A percentile compares a stretch with the other conserved stretches of the same genome.
These are phyloP conservation scores for Dissostichus mawsoni DNA, from an alignment of 2,113 vertebrate species.

Conservation along the genomic window DNA sequence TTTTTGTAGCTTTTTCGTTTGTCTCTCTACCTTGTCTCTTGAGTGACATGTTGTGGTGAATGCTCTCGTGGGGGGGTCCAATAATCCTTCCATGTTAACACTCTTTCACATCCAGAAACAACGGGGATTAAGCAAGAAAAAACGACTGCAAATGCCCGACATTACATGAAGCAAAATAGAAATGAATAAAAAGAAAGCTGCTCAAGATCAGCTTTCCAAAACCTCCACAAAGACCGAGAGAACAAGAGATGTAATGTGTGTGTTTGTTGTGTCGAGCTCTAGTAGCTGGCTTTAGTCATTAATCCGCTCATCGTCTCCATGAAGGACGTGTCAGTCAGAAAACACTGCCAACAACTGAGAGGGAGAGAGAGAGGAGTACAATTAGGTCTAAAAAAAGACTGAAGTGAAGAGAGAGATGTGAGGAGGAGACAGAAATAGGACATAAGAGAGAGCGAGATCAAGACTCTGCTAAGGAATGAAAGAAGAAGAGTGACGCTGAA, in stretches of 20 bases:
- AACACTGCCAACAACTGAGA: background rate
- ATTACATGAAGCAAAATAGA: background rate
- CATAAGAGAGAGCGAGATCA: background rate
- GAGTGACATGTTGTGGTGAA: too few species aligned
- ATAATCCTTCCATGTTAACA: too few species aligned
- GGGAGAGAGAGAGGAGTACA: constrained; percentile 1
- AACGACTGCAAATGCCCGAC: too few species aligned
- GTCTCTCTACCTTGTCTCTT: too few species aligned
- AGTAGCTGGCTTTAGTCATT: background rate
- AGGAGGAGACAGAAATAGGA: constrained; percentile 1
- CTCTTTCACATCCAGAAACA: too few species aligned
- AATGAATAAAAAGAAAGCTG: background rate
- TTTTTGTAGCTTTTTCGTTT: too few species aligned
- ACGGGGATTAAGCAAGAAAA: too few species aligned
- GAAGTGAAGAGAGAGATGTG: background rate
- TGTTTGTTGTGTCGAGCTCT: background rate
- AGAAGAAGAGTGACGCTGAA: background rate
- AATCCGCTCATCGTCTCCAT: constrained; percentile 37
- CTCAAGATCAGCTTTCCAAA: background rate
- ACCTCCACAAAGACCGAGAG: background rate
- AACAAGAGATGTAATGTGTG: background rate
- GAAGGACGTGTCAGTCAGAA: constrained; percentile 30
- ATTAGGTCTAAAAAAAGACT: constrained; percentile 18
- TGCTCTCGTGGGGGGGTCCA: too few species aligned
- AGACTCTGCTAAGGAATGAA: background rate